These are phyloP conservation scores for Drosophila lini DNA, from an alignment of 1,140 invertebrate genomes.

Conservation along the genomic window DNA sequence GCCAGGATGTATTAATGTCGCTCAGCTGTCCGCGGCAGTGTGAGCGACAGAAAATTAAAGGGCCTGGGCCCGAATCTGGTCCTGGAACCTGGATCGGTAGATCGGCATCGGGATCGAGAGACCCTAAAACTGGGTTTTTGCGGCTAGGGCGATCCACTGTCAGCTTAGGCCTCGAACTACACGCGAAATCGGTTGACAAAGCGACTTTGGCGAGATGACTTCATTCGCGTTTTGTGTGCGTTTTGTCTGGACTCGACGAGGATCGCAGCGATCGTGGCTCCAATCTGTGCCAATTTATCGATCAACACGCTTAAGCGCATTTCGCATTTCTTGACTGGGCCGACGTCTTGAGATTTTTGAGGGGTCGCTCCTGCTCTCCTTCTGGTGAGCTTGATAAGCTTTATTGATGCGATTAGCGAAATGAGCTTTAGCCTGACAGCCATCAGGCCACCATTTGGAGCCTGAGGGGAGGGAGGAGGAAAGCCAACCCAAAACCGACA, in stretches of 20 bases:
- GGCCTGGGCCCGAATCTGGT: slow-evolving; percentile 6
- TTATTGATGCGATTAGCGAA: slow-evolving; percentile 82
- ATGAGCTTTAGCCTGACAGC: slow-evolving; percentile 67
- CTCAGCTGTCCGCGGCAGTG: slow-evolving; percentile 65
- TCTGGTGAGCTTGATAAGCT: slow-evolving; percentile 73
- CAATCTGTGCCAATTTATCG: slow-evolving; percentile 76
- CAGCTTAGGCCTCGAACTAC: slow-evolving; percentile 74
- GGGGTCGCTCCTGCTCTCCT: slow-evolving; percentile 35
- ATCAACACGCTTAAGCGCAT: slow-evolving; percentile 81
- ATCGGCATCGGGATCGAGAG: slow-evolving; percentile 4
- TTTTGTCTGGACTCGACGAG: slow-evolving; percentile 44
- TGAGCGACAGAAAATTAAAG: slow-evolving; percentile 44
- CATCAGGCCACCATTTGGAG: slow-evolving; percentile 22
- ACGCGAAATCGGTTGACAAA: slow-evolving; percentile 77
- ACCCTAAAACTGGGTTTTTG: slow-evolving; percentile 24
- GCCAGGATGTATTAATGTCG: slow-evolving; percentile 78
- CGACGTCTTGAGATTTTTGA: slow-evolving; percentile 48
- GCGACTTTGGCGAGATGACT: slow-evolving; percentile 73
- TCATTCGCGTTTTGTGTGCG: slow-evolving; percentile 76
- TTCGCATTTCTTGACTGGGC: slow-evolving; percentile 42
- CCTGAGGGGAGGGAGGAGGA: neutral
- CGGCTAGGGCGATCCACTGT: slow-evolving; percentile 72
- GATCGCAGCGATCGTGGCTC: slow-evolving; percentile 23
- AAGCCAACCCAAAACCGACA: slow-evolving; percentile 61
- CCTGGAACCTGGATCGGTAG: slow-evolving; percentile 3